phyloP scores from a whole-genome alignment of 2,797 vertebrate species.

The Arnoldichthys spilopterus region DNA sequence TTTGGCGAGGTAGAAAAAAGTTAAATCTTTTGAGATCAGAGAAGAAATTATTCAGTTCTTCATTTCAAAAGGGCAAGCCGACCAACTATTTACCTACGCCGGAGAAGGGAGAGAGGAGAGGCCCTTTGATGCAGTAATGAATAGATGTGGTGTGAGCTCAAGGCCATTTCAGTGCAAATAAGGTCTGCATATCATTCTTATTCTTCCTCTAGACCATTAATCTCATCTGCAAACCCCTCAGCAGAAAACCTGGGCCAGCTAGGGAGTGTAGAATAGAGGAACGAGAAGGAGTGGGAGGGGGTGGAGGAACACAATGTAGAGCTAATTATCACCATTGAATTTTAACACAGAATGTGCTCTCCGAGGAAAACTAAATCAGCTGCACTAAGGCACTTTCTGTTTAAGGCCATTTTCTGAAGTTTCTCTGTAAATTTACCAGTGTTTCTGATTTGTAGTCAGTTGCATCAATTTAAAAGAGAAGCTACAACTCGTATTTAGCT shows the following conservation, averaged over 20 bases:
- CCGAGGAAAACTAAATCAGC: constrained; percentile 32
- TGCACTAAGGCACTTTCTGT: background rate
- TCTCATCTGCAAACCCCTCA: constrained; percentile 62
- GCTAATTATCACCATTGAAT: constrained; percentile 54
- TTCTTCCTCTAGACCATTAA: constrained; percentile 71
- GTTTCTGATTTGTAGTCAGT: constrained; percentile 9
- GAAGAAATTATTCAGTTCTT: constrained; percentile 56
- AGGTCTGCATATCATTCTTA: constrained; percentile 77
- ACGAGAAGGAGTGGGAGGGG: constrained; percentile 18
- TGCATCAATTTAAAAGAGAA: background rate
- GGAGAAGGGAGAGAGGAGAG: constrained; percentile 57
- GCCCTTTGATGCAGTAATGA: constrained; percentile 63
- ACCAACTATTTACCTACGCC: constrained; percentile 58
- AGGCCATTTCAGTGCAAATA: constrained; percentile 66
- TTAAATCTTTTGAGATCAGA: constrained; percentile 42
- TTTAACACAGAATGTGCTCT: constrained; percentile 40
- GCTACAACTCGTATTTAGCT: constrained; percentile 14
- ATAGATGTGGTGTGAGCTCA: constrained; percentile 77
- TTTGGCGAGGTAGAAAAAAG: constrained; percentile 19
- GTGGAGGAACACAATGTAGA: constrained; percentile 44
- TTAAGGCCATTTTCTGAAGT: constrained; percentile 6
- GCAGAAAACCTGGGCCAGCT: constrained; percentile 48
- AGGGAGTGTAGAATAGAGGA: constrained; percentile 32
- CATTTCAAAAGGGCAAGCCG: constrained; percentile 47
- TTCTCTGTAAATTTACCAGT: constrained; percentile 10